A percentile compares a stretch with the other conserved stretches of the same genome.
Conservation (phyloP, 35 echinoderm and acorn worm species). For the Anneissia japonica region DNA sequence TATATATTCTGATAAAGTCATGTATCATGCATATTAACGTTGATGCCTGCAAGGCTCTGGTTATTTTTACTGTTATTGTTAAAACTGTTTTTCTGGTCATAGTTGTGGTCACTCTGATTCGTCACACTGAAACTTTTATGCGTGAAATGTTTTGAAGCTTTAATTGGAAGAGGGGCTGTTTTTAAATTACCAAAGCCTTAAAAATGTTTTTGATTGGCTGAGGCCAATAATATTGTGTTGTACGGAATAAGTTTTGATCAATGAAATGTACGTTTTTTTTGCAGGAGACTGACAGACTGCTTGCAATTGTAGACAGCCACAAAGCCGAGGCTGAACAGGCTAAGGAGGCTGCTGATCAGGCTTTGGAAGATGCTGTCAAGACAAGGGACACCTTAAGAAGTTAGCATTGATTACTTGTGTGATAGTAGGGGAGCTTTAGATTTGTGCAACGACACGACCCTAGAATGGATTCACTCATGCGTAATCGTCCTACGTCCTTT, state of each 20-base stretch:
- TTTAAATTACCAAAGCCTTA: too few relatives aligned
- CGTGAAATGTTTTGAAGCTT: neutral
- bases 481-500: too few relatives aligned
- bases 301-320: conserved; percentile 58
- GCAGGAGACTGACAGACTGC: conserved; percentile 54
- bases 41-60: too few relatives aligned
- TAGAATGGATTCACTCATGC: too few relatives aligned
- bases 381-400: conserved; percentile 64
- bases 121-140: too few relatives aligned
- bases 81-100: neutral
- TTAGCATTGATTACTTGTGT: too few relatives aligned
- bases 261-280: conserved; percentile 1
- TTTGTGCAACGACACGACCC: too few relatives aligned
- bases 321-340: conserved; percentile 56
- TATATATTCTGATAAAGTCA: too few relatives aligned
- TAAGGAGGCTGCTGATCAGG: conserved; percentile 62
- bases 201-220: neutral
- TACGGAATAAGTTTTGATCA: neutral
- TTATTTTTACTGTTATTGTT: too few relatives aligned
- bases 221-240: neutral
- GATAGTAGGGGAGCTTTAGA: too few relatives aligned
- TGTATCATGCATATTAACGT: too few relatives aligned
- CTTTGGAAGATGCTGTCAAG: conserved; percentile 57
- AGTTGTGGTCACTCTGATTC: neutral
- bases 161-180: neutral